These are phyloP conservation scores for Priocnemis perturbator DNA, from an alignment of 2,888 invertebrate genomes.

Conservation along the genomic window DNA sequence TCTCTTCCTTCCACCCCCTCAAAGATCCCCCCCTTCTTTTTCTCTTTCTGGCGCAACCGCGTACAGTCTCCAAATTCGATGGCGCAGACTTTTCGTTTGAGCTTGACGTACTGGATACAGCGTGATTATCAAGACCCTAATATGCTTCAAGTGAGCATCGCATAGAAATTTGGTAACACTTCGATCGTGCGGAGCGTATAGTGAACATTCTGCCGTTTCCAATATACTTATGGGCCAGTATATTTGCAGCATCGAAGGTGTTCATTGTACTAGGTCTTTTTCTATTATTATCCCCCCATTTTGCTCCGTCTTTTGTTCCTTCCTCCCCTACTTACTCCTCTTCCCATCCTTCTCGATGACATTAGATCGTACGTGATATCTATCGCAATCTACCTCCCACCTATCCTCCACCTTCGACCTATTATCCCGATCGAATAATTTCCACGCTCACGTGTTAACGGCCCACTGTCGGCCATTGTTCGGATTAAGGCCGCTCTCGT, in stretches of 20 bases:
- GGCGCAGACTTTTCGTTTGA: too few relatives aligned
- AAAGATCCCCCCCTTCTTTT: background rate
- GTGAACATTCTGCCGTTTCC: too few relatives aligned
- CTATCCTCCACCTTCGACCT: slow-evolving; percentile 28
- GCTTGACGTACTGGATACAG: too few relatives aligned
- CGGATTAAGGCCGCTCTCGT: slow-evolving; percentile 19
- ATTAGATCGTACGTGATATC: slow-evolving; percentile 12
- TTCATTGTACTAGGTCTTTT: background rate
- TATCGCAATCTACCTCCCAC: slow-evolving; percentile 36
- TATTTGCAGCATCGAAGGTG: too few relatives aligned
- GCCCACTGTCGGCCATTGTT: slow-evolving; percentile 39
- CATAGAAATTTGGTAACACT: too few relatives aligned
- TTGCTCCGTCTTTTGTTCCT: background rate
- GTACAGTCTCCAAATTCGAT: too few relatives aligned
- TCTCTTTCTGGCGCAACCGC: background rate
- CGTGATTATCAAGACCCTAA: too few relatives aligned
- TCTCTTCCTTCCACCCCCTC: background rate
- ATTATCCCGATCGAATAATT: slow-evolving; percentile 47
- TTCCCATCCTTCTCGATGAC: slow-evolving; percentile 6
- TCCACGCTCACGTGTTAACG: slow-evolving; percentile 36
- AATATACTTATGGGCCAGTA: too few relatives aligned
- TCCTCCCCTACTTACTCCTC: background rate
- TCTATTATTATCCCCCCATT: slow-evolving; percentile 12
- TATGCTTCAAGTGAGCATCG: too few relatives aligned
- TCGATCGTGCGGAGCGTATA: too few relatives aligned